A percentile compares a stretch with the other conserved stretches of the same genome.
Conservation (phyloP, 1,140 invertebrate genomes). For the Contarinia nasturtii region DNA sequence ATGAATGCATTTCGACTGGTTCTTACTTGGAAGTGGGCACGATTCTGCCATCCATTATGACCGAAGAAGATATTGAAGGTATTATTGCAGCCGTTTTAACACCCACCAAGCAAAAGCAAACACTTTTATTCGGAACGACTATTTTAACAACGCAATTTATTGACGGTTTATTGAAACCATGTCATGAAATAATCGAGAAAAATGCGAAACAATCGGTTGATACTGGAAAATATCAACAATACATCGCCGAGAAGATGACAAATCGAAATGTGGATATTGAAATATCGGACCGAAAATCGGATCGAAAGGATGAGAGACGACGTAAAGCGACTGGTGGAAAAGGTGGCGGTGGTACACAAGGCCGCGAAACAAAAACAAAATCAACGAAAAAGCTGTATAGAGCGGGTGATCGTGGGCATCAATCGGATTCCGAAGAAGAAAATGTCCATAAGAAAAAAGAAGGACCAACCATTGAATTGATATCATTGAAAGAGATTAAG, state of each 20-base stretch:
- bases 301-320: constrained; percentile 68
- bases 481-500: constrained; percentile 47
- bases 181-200: constrained; percentile 43
- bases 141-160: constrained; percentile 44
- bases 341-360: constrained; percentile 75
- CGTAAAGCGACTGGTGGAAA: constrained; percentile 76
- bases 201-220: constrained; percentile 55
- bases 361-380: constrained; percentile 88
- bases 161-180: constrained; percentile 42
- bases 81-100: constrained; percentile 45
- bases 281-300: constrained; percentile 37
- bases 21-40: constrained; percentile 63
- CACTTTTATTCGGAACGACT: constrained; percentile 16
- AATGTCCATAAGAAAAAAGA: constrained; percentile 17
- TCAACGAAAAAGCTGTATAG: constrained; percentile 62
- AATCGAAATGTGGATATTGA: constrained; percentile 8
- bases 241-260: constrained; percentile 34
- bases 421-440: constrained; percentile 39
- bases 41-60: constrained; percentile 61
- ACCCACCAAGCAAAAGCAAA: constrained; percentile 23
- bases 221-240: constrained; percentile 42
- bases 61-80: constrained; percentile 50
- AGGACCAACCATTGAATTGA: constrained; percentile 33
- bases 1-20: constrained; percentile 58
- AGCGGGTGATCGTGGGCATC: constrained; percentile 25